Percentiles rank a stretch among this genome's conserved stretches.
phyloP scores from a whole-genome alignment of 2,113 vertebrate species.

The Gopherus evgoodei region DNA sequence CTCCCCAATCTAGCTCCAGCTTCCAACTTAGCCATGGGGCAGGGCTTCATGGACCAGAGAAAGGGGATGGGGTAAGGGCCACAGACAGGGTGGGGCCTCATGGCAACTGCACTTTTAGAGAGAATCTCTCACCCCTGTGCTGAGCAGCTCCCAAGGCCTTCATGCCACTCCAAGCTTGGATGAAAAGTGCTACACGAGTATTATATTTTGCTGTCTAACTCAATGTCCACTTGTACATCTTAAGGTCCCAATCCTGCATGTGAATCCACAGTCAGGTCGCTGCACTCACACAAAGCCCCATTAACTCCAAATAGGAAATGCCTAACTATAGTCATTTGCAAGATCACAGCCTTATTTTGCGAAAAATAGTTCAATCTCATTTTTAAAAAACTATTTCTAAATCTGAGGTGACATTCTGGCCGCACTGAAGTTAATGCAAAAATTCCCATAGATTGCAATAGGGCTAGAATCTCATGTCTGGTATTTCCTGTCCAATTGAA shows the following conservation, averaged over 20 bases:
- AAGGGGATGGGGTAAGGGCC: too few relatives aligned
- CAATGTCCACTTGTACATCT: not conserved
- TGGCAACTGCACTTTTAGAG: too few relatives aligned
- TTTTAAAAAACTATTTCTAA: not conserved
- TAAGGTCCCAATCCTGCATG: not conserved
- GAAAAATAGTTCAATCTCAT: not conserved
- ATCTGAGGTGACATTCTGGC: not conserved
- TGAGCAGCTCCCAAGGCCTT: not conserved
- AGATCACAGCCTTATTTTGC: not conserved
- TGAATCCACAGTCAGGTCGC: not conserved
- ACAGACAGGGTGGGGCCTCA: too few relatives aligned
- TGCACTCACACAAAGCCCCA: not conserved
- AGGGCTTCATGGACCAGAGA: too few relatives aligned
- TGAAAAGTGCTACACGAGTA: not conserved
- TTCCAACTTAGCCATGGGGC: too few relatives aligned
- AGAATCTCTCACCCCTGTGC: too few relatives aligned
- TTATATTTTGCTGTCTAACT: not conserved
- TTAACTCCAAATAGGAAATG: not conserved
- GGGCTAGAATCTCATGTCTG: not conserved
- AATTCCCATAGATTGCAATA: not conserved
- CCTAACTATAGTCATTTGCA: not conserved
- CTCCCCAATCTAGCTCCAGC: too few relatives aligned
- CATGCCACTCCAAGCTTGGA: rapidly evolving
- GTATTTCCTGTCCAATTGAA: not conserved
- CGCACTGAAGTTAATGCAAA: not conserved